Conservation (phyloP, 2,888 invertebrate genomes). For the Xestia ashworthii region DNA sequence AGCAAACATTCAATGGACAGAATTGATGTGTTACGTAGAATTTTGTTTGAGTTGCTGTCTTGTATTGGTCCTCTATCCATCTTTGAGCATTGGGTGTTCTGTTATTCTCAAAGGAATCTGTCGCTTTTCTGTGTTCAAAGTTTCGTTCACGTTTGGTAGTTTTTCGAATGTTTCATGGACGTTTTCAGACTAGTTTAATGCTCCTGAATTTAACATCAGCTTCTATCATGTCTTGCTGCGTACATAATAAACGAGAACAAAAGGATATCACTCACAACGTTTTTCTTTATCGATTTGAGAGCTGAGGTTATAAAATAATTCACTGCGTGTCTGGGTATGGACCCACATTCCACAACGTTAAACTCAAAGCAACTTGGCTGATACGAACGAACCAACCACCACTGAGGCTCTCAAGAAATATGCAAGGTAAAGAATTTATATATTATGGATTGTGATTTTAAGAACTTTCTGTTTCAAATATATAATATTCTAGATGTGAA, state of each 20-base stretch:
- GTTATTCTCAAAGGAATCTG: slow-evolving; percentile 30
- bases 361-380: not conserved
- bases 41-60: slow-evolving; percentile 27
- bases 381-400: not conserved
- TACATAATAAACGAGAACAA: not conserved
- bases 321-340: not conserved
- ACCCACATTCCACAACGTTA: not conserved
- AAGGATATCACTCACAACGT: not conserved
- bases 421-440: not conserved
- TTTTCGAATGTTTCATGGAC: not conserved
- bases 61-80: slow-evolving; percentile 31
- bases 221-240: not conserved
- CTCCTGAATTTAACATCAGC: not conserved
- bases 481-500: not conserved
- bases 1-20: slow-evolving; percentile 35
- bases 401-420: not conserved
- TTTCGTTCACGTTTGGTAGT: not conserved
- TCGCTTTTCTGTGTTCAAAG: not conserved
- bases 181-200: not conserved
- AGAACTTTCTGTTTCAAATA: not conserved
- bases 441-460: not conserved
- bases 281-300: not conserved
- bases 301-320: not conserved
- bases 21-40: slow-evolving; percentile 40
- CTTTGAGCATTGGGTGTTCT: slow-evolving; percentile 13